Evolutionary conservation across 2,888 invertebrate species (phyloP).

Genomic region (Morpho achilles): DNA sequence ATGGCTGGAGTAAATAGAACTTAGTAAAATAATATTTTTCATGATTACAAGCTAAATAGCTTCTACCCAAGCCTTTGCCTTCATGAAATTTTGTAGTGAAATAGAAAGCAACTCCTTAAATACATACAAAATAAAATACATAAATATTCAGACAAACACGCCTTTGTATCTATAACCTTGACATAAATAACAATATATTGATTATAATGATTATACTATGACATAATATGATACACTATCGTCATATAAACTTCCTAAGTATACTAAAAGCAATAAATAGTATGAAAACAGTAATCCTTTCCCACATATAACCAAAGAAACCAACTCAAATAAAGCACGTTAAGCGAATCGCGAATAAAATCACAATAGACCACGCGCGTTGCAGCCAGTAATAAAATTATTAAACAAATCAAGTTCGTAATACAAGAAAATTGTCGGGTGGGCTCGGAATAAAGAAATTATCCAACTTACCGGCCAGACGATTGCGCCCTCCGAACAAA

Average conservation of each 20-base stretch:
- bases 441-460: slow-evolving; percentile 76
- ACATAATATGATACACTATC: too few species aligned
- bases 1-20: not conserved
- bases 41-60: too few species aligned
- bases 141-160: too few species aligned
- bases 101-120: not conserved
- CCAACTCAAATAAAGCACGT: slow-evolving; percentile 22
- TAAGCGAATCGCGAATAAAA: slow-evolving; percentile 29
- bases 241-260: too few species aligned
- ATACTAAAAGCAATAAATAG: slow-evolving; percentile 1
- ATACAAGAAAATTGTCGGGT: slow-evolving; percentile 77
- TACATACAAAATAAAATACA: not conserved
- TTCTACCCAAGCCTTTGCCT: too few species aligned
- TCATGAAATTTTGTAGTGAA: too few species aligned
- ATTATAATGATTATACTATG: too few species aligned
- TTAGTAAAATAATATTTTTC: not conserved
- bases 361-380: slow-evolving; percentile 49
- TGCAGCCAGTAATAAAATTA: slow-evolving; percentile 74
- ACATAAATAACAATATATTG: too few species aligned
- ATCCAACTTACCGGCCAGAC: slow-evolving; percentile 67
- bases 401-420: slow-evolving; percentile 78
- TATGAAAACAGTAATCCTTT: slow-evolving; percentile 19
- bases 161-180: too few species aligned
- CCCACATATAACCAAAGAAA: slow-evolving; percentile 26
- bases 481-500: slow-evolving; percentile 72